Conservation (phyloP, 2,113 vertebrate species). For the Micronycteris hirsuta region DNA sequence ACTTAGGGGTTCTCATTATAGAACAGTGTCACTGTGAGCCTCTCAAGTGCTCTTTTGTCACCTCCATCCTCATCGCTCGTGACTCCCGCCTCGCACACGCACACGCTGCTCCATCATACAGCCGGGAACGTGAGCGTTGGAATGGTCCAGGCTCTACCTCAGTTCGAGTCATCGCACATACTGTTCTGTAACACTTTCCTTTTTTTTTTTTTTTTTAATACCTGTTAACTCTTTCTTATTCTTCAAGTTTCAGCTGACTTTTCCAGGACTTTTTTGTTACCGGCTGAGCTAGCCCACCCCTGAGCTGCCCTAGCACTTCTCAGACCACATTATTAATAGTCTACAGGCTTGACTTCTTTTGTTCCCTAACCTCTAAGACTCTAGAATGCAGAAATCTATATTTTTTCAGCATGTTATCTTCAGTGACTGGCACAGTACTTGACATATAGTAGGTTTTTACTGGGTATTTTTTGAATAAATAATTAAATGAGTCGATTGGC, state of each 20-base stretch:
- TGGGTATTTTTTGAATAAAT: not conserved
- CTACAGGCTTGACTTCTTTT: not conserved
- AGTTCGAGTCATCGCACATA: not conserved
- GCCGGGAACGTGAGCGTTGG: not conserved
- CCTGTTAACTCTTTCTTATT: not conserved
- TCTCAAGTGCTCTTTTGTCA: not conserved
- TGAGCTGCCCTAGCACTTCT: not conserved
- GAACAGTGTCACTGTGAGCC: not conserved
- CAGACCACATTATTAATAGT: not conserved
- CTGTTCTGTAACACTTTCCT: not conserved
- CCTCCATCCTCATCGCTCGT: not conserved
- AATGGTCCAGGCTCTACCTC: not conserved
- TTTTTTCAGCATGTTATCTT: not conserved
- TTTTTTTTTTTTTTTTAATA: not conserved
- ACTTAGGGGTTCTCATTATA: not conserved
- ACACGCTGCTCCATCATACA: not conserved
- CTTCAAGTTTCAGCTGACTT: not conserved
- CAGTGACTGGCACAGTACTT: not conserved
- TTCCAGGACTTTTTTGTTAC: not conserved
- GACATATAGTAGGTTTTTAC: not conserved
- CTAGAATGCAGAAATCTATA: not conserved
- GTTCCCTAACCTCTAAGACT: not conserved
- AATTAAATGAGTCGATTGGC: not conserved
- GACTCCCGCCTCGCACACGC: not conserved
- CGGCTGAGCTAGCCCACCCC: not conserved